Evolutionary conservation across 2,888 invertebrate species (phyloP).

Genomic region (Cyclophora punctaria): DNA sequence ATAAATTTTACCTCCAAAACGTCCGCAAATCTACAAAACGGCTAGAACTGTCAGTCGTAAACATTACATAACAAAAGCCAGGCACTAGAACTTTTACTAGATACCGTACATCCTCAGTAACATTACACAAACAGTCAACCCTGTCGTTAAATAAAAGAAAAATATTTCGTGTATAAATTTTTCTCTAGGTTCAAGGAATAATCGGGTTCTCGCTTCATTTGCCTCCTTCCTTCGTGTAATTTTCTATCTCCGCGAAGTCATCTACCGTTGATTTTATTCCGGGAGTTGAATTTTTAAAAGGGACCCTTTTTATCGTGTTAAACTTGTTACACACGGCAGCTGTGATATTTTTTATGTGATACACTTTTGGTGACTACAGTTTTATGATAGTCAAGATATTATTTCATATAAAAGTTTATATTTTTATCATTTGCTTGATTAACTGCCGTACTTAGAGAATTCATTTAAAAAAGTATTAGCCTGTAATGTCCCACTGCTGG

Average conservation of each 20-base stretch:
- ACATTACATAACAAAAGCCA: too few relatives aligned
- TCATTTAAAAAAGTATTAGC: too few relatives aligned
- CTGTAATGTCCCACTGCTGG: too few relatives aligned
- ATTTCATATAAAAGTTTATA: too few relatives aligned
- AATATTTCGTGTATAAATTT: conserved; percentile 47
- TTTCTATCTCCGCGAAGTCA: conserved; percentile 49
- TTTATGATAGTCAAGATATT: too few relatives aligned
- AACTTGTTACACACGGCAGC: too few relatives aligned
- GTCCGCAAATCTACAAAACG: neutral
- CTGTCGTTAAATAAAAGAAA: conserved; percentile 45
- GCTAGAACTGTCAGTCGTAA: neutral
- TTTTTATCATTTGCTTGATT: too few relatives aligned
- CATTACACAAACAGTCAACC: conserved; percentile 18
- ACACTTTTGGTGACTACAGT: too few relatives aligned
- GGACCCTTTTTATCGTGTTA: conserved; percentile 10
- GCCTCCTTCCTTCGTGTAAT: conserved; percentile 51
- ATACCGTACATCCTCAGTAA: neutral
- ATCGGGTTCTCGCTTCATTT: conserved; percentile 64
- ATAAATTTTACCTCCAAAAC: too few relatives aligned
- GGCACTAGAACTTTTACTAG: too few relatives aligned
- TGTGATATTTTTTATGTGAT: too few relatives aligned
- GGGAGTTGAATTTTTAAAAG: conserved; percentile 23
- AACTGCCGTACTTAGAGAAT: too few relatives aligned
- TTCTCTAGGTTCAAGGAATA: conserved; percentile 52
- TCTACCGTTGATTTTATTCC: conserved; percentile 40